Conservation (phyloP, 1,140 invertebrate genomes). For the Ridgeia piscesae region DNA sequence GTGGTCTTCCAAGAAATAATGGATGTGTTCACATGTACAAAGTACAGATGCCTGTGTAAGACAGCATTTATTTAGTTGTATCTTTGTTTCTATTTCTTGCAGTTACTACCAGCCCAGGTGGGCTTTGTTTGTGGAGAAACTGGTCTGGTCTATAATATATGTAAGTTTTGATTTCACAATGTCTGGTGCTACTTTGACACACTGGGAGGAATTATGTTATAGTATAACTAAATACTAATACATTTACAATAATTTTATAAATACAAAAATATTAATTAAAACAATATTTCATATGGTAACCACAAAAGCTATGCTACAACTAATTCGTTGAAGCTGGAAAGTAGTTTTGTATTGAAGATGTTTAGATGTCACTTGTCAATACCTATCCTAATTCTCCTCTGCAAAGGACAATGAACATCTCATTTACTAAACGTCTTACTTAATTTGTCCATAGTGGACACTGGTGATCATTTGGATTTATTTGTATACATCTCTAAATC, state of each 20-base stretch:
- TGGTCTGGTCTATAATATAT: not conserved
- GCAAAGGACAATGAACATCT: constrained; percentile 36
- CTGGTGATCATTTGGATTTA: not conserved
- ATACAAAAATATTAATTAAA: not conserved
- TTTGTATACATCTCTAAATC: constrained; percentile 12
- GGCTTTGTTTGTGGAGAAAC: constrained; percentile 65
- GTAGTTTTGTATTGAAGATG: not conserved
- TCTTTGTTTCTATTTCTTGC: constrained; percentile 25
- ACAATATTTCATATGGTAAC: not conserved
- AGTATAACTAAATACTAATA: not conserved
- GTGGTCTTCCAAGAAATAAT: too few relatives aligned
- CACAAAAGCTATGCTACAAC: not conserved
- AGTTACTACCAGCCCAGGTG: constrained; percentile 72
- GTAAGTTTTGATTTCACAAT: not conserved
- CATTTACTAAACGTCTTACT: constrained; percentile 55
- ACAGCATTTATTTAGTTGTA: not conserved
- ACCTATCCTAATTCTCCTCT: not conserved
- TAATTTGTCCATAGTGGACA: not conserved
- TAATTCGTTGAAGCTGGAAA: not conserved
- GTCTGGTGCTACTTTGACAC: not conserved
- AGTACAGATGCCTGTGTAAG: not conserved
- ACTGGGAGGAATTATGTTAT: not conserved
- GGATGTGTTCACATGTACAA: too few relatives aligned
- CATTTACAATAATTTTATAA: not conserved
- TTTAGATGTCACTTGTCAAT: not conserved